Percentiles rank a stretch among this genome's conserved stretches.
Evolutionary conservation across 2,888 invertebrate genomes (phyloP).

Genomic region (Acanthoscelides obtectus): DNA sequence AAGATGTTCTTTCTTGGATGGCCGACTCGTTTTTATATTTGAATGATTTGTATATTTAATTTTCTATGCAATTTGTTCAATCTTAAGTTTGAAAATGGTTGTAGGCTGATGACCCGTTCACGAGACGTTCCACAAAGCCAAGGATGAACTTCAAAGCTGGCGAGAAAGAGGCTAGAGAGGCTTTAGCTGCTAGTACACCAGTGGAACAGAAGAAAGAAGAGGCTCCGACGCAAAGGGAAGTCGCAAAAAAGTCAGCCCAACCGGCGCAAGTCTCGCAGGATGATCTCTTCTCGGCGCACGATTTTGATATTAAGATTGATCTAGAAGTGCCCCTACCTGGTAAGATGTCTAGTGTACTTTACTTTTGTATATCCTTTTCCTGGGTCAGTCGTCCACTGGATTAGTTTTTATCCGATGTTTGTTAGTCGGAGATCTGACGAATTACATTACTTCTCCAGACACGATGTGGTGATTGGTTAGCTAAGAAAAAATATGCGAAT

Average conservation of each 20-base stretch:
- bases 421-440: no score
- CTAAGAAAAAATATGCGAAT: no score
- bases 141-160: slow-evolving; percentile 76
- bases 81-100: slow-evolving; percentile 15
- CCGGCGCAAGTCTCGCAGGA: slow-evolving; percentile 48
- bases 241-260: slow-evolving; percentile 33
- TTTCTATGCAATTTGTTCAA: slow-evolving; percentile 3
- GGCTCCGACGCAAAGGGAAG: slow-evolving; percentile 28
- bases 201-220: slow-evolving; percentile 21
- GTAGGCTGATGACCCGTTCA: slow-evolving; percentile 84
- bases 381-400: no score
- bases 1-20: no score
- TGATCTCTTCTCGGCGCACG: slow-evolving; percentile 63
- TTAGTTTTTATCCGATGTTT: no score
- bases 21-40: slow-evolving; percentile 1
- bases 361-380: no score
- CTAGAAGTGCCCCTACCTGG: slow-evolving; percentile 77
- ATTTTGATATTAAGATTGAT: slow-evolving; percentile 95
- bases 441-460: no score
- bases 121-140: slow-evolving; percentile 82
- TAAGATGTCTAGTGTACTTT: slow-evolving; percentile 48
- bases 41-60: background rate
- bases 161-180: slow-evolving; percentile 38
- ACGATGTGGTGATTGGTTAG: no score
- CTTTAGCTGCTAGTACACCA: slow-evolving; percentile 40